These are phyloP conservation scores for Meloidogyne chitwoodi DNA, from an alignment of 1,140 invertebrate genomes.

Conservation along the genomic window DNA sequence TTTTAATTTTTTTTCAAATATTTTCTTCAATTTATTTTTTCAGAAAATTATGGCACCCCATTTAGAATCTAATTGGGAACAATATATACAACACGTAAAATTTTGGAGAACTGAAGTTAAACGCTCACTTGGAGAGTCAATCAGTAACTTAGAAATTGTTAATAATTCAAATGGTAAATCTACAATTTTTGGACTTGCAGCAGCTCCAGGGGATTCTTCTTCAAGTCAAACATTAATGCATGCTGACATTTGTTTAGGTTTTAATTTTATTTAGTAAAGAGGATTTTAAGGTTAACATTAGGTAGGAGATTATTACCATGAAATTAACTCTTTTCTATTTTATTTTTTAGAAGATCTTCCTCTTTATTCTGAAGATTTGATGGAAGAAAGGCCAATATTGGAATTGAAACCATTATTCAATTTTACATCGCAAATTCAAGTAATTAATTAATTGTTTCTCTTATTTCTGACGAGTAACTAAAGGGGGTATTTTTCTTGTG, in stretches of 20 bases:
- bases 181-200: conserved; percentile 31
- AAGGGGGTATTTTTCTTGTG: no score
- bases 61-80: conserved; percentile 17
- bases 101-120: conserved; percentile 37
- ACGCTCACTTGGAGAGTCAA: conserved; percentile 34
- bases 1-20: no score
- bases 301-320: no score
- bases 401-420: conserved; percentile 36
- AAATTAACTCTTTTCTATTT: no score
- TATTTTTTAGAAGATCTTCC: not conserved
- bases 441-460: not conserved
- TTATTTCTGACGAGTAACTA: no score
- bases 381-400: conserved; percentile 11
- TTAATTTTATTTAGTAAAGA: no score
- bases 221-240: conserved; percentile 30
- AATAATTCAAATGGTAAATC: conserved; percentile 2
- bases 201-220: conserved; percentile 21
- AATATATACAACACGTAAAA: conserved; percentile 25
- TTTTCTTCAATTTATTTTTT: no score
- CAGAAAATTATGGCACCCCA: conserved; percentile 2
- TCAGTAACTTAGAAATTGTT: conserved; percentile 33
- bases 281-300: no score
- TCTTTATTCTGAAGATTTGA: not conserved
- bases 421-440: not conserved
- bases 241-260: conserved; percentile 16